Base-by-base conservation (phyloP, 1,140 invertebrate species). In the Solen grandis region DNA sequence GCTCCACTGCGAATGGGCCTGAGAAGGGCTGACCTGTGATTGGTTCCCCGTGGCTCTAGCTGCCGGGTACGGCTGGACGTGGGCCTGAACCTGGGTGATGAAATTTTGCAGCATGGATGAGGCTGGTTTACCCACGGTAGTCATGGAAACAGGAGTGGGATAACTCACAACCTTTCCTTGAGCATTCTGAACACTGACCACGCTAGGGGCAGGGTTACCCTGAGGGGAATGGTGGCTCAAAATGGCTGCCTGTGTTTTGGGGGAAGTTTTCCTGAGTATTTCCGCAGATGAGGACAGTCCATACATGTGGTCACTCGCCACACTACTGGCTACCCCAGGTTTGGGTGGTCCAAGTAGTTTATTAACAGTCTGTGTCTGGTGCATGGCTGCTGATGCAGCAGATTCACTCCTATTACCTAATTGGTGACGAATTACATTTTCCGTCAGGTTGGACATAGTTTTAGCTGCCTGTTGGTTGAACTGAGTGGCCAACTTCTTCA, bases 401-500 rank as follows among this genome's bases (percentile, higher is more conserved):
- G 41, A 46, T n/a, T n/a, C n/a, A n/a, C n/a, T n/a, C 8, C 41
- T 46, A 46, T 46, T 46, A 19, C 41, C 19, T 8, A 46, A 19
- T 19, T 46, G 41, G 8, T 46, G 41, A 19, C 41, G 41, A 19
- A 46, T 19, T 10, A 46, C 19, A 19, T 46, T 46, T 46, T 46
- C 41, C 8, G 41, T 46, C 41, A 46, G 8, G 19, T 46, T 10
- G 8, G 41, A 46, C 41, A 46, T 19, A 10, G 41, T 46, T 46
- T 46, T 46, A 46, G 41, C 41, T 46, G 41, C 41, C 41, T 46
- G 41, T 8, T 8, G 41, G 41, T 19, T 46, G 41, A 69, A 69
- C 38, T 77, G 75, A 68, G 35, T 60, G 14, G 19, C 16, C 0
- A 66, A n/a, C 27, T 59, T 60, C 29, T 78, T 78, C 0, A 52